These are phyloP conservation scores for Ptilodon capucinus DNA, from an alignment of 2,888 invertebrate genomes.

Conservation along the genomic window DNA sequence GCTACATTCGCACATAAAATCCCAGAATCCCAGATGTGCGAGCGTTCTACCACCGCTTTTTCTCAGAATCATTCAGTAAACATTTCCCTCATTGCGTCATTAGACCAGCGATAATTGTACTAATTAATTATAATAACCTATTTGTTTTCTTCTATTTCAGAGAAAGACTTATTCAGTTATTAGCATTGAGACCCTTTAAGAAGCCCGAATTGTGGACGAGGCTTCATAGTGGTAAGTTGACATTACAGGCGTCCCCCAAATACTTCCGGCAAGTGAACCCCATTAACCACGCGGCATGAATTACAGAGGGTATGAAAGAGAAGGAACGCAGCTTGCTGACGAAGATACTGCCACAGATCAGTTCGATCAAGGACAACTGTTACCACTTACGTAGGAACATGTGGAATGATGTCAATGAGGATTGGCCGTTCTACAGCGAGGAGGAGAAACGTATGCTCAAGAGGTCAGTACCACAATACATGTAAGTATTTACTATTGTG, in stretches of 20 bases:
- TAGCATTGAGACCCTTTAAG: slow-evolving; percentile 96
- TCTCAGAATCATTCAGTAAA: too few species aligned
- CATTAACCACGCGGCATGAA: slow-evolving; percentile 45
- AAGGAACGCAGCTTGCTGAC: slow-evolving; percentile 90
- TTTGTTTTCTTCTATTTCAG: slow-evolving; percentile 82
- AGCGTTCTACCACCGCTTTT: too few species aligned
- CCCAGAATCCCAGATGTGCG: too few species aligned
- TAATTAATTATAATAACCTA: neutral
- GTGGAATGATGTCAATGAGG: slow-evolving; percentile 96
- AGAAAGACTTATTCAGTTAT: slow-evolving; percentile 96
- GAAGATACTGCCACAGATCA: slow-evolving; percentile 90
- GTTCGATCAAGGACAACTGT: slow-evolving; percentile 92
- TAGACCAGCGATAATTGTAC: too few species aligned
- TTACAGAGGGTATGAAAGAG: slow-evolving; percentile 93
- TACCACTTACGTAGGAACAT: slow-evolving; percentile 93
- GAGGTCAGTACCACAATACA: slow-evolving; percentile 80
- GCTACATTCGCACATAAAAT: too few species aligned
- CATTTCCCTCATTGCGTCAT: too few species aligned
- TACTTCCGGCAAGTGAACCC: slow-evolving; percentile 29
- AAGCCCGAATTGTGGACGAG: slow-evolving; percentile 94
- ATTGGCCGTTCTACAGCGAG: slow-evolving; percentile 97
- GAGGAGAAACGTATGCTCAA: slow-evolving; percentile 94
- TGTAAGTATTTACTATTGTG: too few species aligned
- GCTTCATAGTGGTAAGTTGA: slow-evolving; percentile 88
- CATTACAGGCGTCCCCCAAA: slow-evolving; percentile 13